Evolutionary conservation across 2,113 vertebrate species (phyloP).

Genomic region (Daubentonia madagascariensis): DNA sequence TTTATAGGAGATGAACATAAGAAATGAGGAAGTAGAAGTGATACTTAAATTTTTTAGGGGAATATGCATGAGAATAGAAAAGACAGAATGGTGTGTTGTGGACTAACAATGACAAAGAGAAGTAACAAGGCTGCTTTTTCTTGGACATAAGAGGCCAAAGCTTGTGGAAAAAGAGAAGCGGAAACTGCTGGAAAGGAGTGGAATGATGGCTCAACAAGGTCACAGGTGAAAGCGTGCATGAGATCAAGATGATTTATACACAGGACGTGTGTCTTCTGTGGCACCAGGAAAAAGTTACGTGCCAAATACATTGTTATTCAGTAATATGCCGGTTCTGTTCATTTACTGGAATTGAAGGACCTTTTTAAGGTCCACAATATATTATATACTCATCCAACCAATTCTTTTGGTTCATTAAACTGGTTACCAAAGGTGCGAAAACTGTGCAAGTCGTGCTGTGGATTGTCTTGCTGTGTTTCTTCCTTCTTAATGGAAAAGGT

Average conservation of each 20-base stretch:
- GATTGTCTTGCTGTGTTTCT: neutral
- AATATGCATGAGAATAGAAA: rapidly evolving
- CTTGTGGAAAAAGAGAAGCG: neutral
- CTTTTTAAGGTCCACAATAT: neutral
- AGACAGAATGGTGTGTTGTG: rapidly evolving
- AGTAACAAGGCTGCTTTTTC: rapidly evolving
- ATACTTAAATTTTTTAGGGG: neutral
- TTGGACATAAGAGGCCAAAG: neutral
- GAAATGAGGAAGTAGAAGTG: neutral
- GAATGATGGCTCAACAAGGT: rapidly evolving
- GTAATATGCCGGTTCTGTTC: rapidly evolving
- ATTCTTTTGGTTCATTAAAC: neutral
- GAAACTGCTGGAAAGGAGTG: neutral
- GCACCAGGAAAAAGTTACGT: neutral
- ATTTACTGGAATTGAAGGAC: neutral
- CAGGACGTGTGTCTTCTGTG: rapidly evolving
- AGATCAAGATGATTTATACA: rapidly evolving
- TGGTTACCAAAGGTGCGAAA: neutral
- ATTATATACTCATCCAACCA: neutral
- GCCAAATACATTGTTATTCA: rapidly evolving
- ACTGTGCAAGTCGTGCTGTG: rapidly evolving
- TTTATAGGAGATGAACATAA: rapidly evolving
- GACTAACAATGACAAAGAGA: rapidly evolving
- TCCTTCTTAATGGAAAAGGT: neutral
- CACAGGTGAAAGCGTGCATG: rapidly evolving